These are phyloP conservation scores for Seriola aureovittata DNA, from an alignment of 2,113 vertebrate species.

Conservation along the genomic window DNA sequence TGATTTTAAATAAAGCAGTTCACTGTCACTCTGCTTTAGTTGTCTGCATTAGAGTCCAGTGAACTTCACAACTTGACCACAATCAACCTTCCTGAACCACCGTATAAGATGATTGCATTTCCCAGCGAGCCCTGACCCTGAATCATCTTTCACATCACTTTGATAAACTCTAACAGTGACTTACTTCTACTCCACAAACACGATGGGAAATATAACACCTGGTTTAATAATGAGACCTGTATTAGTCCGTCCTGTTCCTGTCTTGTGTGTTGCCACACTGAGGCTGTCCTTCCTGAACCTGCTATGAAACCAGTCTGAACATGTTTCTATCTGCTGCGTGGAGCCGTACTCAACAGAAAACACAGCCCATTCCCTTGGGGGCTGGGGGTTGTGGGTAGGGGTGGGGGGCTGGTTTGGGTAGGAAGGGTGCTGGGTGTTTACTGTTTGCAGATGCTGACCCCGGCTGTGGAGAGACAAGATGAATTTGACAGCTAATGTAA, in stretches of 20 bases:
- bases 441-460: constrained; percentile 88
- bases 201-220: not conserved
- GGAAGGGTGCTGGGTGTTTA: constrained; percentile 83
- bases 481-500: constrained; percentile 96
- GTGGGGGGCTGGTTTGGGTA: not conserved
- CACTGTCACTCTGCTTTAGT: too few relatives aligned
- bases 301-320: constrained; percentile 62
- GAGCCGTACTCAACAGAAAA: constrained; percentile 59
- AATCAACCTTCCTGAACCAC: not conserved
- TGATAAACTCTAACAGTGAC: not conserved
- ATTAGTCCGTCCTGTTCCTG: constrained; percentile 8
- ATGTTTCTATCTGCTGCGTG: constrained; percentile 42
- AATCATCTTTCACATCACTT: not conserved
- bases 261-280: not conserved
- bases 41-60: too few relatives aligned
- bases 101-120: not conserved
- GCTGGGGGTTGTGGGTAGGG: not conserved
- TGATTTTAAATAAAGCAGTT: too few relatives aligned
- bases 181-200: not conserved
- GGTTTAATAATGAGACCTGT: not conserved
- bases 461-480: constrained; percentile 90
- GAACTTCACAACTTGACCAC: too few relatives aligned
- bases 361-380: constrained; percentile 34
- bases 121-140: not conserved
- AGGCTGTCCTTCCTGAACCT: constrained; percentile 20